Evolutionary conservation across 2,113 vertebrate species (phyloP), one percentile per base, ranked within the genome.

Genomic region (Scophthalmus maximus): DNA sequence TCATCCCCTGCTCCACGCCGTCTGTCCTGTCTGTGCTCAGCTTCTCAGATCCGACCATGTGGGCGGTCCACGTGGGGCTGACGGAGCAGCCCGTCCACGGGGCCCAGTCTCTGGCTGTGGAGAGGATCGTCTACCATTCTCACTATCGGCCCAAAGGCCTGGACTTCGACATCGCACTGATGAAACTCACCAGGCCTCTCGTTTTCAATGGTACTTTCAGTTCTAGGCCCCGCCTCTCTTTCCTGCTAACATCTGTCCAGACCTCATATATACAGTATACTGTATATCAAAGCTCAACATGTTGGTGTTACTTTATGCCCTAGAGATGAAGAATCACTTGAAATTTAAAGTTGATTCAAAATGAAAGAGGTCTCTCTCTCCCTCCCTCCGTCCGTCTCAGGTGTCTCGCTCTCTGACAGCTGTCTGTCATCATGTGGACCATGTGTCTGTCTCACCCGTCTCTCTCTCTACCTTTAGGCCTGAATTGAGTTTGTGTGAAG

Each of bases 141-240:
- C 82, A 63, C 4, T 94, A 94, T 81, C 74, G 78, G 11, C 75
- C 79, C 15, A 91, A 87, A 78, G 79, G 68, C 15, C 85, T 92
- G 22, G 89, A 93, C 80, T 89, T 92, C 17, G 94, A 94, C 65
- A 87, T 94, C 1, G 93, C 93, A 0, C 83, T 94, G 38, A 89
- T 94, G 81, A 94, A 88, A 72, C 88, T 94, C 38, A 50, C 47
- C 42, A 34, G 65, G 18, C 55, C 91, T 0, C 91, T 94, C 0
- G 34, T 9, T 17, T 93, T 94, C 36, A 91, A 87, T 12, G 92
- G 93, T 94, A 91, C 12, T 23, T 6, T 49, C 14, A 46, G 18
- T 55, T 14, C 26, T 23, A 46, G 18, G 8, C 18, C 42, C 6
- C 2, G 8, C 6, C 30, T 32, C 30, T 32, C 30, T 32, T 32